phyloP scores from a whole-genome alignment of 1,140 invertebrate species.

The Eriocheir sinensis region DNA sequence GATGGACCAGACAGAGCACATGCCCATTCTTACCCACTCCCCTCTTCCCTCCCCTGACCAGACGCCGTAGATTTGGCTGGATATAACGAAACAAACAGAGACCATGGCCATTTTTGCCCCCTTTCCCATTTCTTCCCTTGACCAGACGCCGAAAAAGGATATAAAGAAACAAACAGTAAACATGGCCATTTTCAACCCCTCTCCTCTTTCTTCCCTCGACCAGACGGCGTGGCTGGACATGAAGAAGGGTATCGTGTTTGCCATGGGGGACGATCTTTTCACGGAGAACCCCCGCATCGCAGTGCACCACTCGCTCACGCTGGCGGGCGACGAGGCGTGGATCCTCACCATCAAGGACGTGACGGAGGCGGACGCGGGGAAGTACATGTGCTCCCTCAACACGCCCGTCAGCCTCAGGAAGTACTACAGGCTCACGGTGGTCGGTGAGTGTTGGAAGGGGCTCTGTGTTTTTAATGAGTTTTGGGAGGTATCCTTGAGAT shows the following conservation, averaged over 20 bases:
- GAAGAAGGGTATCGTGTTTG: slow-evolving; percentile 57
- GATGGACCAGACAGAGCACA: no score
- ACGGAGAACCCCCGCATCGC: slow-evolving; percentile 57
- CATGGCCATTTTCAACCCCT: background rate
- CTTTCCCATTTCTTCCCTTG: no score
- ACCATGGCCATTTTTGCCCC: no score
- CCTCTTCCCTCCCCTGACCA: no score
- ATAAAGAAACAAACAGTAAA: background rate
- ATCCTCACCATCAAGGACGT: slow-evolving; percentile 59
- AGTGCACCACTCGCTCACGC: slow-evolving; percentile 40
- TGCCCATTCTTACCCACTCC: no score
- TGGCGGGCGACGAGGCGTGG: slow-evolving; percentile 55
- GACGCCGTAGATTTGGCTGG: no score
- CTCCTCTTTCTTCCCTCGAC: background rate
- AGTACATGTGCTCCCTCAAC: slow-evolving; percentile 62
- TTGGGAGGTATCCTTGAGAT: background rate
- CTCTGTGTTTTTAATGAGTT: background rate
- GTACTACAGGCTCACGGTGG: slow-evolving; percentile 38
- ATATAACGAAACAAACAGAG: no score
- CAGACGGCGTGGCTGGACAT: slow-evolving; percentile 56
- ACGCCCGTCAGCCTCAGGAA: slow-evolving; percentile 39
- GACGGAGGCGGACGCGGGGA: background rate
- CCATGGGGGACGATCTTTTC: slow-evolving; percentile 63
- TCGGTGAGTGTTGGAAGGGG: slow-evolving; percentile 17
- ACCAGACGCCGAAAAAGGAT: background rate